Evolutionary conservation across 2,888 invertebrate species (phyloP).

Genomic region (Acronicta aceris): DNA sequence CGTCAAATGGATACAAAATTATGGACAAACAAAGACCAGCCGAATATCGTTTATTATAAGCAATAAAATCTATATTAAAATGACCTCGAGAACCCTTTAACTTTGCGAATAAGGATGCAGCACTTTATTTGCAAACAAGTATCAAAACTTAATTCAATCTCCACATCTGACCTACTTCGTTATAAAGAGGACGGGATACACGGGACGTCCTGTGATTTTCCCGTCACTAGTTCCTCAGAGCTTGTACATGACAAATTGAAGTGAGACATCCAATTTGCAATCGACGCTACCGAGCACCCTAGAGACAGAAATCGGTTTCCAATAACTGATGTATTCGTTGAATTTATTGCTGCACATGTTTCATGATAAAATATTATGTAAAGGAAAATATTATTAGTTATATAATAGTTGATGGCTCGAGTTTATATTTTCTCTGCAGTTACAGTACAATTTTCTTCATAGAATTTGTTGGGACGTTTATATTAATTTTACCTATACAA

Average conservation of each 20-base stretch:
- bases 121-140: conserved; percentile 7
- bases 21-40: background rate
- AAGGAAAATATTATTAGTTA: conserved; percentile 16
- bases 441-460: background rate
- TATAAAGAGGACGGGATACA: conserved; percentile 34
- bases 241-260: conserved; percentile 58
- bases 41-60: background rate
- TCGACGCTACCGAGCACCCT: conserved; percentile 37
- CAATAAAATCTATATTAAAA: background rate
- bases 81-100: background rate
- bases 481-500: no score
- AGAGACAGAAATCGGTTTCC: conserved; percentile 50
- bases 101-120: conserved; percentile 1
- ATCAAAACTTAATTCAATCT: conserved; percentile 22
- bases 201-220: conserved; percentile 45
- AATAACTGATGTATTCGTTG: conserved; percentile 34
- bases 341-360: conserved; percentile 39
- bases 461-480: background rate
- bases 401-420: conserved; percentile 3
- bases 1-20: background rate
- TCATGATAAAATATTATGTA: conserved; percentile 15
- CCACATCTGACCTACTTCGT: conserved; percentile 24
- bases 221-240: conserved; percentile 39
- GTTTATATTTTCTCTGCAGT: conserved; percentile 1
- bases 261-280: conserved; percentile 60